phyloP scores from a whole-genome alignment of 1,140 invertebrate species.

The Heliconius eleuchia region DNA sequence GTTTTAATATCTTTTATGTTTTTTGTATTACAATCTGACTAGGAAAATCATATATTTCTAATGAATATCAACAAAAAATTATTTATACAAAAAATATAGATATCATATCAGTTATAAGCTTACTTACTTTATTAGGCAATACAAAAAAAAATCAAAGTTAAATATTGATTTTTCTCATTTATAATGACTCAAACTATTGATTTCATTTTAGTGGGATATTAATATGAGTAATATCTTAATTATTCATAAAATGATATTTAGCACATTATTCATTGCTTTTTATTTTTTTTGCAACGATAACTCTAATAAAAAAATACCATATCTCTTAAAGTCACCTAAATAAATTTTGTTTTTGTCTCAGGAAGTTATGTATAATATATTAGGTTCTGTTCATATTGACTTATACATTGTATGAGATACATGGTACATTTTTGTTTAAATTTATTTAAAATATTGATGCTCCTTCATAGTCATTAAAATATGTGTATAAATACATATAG shows the following conservation, averaged over 20 bases:
- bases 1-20: not conserved
- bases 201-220: not conserved
- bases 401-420: not conserved
- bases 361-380: not conserved
- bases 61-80: not conserved
- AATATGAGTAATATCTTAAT: not conserved
- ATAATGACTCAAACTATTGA: not conserved
- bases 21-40: not conserved
- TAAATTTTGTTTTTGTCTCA: too few species aligned
- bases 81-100: not conserved
- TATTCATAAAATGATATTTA: not conserved
- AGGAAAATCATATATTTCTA: not conserved
- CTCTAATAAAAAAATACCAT: too few species aligned
- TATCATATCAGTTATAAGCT: not conserved
- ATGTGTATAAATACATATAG: not conserved
- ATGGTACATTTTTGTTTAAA: not conserved
- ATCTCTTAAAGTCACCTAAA: too few species aligned
- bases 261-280: too few species aligned
- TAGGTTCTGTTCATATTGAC: not conserved
- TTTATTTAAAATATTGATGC: not conserved
- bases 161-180: not conserved
- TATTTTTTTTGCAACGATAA: too few species aligned
- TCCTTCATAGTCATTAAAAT: not conserved
- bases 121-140: not conserved
- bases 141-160: not conserved